A percentile compares a stretch with the other conserved stretches of the same genome.
Conservation (phyloP, 2,888 invertebrate genomes). For the Drosophila fulvimacula region DNA sequence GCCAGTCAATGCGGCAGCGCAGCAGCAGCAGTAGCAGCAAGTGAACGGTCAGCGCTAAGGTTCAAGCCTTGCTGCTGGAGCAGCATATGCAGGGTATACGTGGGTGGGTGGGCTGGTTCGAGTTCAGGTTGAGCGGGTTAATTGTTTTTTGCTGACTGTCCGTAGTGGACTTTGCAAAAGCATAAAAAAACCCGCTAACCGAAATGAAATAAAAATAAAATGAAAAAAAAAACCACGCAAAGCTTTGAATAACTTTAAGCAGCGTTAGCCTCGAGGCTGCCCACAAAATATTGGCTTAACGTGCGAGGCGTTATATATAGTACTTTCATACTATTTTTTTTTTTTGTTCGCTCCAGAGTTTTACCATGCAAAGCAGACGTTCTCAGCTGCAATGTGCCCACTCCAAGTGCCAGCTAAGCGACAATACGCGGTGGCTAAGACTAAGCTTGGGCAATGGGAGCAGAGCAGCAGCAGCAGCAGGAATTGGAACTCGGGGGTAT, state of each 20-base stretch:
- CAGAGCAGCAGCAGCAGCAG: constrained; percentile 11
- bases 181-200: constrained; percentile 8
- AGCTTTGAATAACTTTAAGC: constrained; percentile 77
- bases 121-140: constrained; percentile 60
- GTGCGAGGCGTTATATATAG: constrained; percentile 59
- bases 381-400: constrained; percentile 9
- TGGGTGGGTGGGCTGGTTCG: background rate
- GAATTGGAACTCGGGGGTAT: background rate
- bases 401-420: constrained; percentile 48
- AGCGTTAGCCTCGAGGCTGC: constrained; percentile 36
- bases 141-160: constrained; percentile 72
- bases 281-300: constrained; percentile 78
- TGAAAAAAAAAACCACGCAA: constrained; percentile 26
- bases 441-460: constrained; percentile 37
- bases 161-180: constrained; percentile 32
- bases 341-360: constrained; percentile 7
- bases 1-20: constrained; percentile 65
- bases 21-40: constrained; percentile 43
- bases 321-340: constrained; percentile 9
- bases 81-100: constrained; percentile 1
- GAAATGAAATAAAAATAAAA: constrained; percentile 20
- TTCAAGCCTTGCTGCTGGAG: constrained; percentile 1
- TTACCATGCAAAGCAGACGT: constrained; percentile 52
- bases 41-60: constrained; percentile 42
- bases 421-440: constrained; percentile 60